Evolutionary conservation across 2,797 vertebrate species (phyloP), one percentile per base, ranked within the genome.

Genomic region (Bradypodion ventrale): DNA sequence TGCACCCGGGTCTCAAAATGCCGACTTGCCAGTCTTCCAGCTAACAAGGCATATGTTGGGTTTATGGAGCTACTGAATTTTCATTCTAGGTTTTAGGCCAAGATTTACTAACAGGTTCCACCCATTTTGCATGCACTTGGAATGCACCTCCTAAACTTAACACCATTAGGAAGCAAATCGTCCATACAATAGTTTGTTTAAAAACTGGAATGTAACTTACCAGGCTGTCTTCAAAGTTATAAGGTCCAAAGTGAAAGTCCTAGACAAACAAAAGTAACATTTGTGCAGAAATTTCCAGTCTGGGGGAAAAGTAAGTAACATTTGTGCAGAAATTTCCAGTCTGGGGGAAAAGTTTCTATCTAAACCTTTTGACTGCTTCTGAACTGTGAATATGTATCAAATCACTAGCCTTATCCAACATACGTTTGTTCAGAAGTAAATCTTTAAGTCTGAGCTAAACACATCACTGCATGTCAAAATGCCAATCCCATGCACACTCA

Each of bases 211-310:
- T 77, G 42, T 83, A 87, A 84, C 83, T 87, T 87, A 80, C 79
- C 80, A 80, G 84, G 15, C 56, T 86, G 70, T 86, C 68, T 68
- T 89, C 68, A 59, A 72, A 7, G 27, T 62, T 79, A 72, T 62
- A 37, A 27, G 2, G 44, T 89, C 87, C 44, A 76, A 83, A 56
- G 87, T 44, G 62, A 73, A 88, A 63, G 32, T 89, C 88, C 81
- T 90, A 88, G 7, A 42, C 63, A 87, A 91, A 44, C 8, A 88
- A 68, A 85, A 91, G 82, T 4, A 37, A 80, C 4, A 72, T 12
- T n/a, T 52, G 46, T 66, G 46, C 27, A 86, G 86, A 37, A 78
- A 56, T n/a, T n/a, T n/a, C n/a, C n/a, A n/a, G n/a, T n/a, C n/a
- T n/a, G n/a, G n/a, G n/a, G n/a, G n/a, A n/a, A n/a, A n/a, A n/a